phyloP scores from a whole-genome alignment of 2,888 invertebrate genomes.

The Drosophila anceps region DNA sequence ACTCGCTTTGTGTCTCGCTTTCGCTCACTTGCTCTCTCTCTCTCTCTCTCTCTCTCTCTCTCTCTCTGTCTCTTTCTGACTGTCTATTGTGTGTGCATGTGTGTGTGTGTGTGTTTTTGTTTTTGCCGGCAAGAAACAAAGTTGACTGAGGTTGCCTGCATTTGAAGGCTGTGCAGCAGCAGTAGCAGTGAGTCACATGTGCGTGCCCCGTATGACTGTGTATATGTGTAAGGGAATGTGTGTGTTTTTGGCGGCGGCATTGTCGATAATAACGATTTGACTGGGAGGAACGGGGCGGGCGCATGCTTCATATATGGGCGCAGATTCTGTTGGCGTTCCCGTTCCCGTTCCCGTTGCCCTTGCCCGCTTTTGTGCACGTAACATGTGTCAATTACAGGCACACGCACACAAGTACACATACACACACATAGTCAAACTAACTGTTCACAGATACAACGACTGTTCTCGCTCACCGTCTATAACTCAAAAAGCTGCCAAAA shows the following conservation, averaged over 20 bases:
- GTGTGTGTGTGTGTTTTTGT: conserved; percentile 68
- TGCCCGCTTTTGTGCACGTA: conserved; percentile 79
- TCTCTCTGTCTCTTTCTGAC: not conserved
- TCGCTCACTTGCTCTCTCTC: not conserved
- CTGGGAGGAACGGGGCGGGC: conserved; percentile 34
- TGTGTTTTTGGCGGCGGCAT: conserved; percentile 80
- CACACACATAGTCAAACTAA: conserved; percentile 35
- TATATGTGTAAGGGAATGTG: conserved; percentile 32
- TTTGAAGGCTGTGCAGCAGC: conserved; percentile 77
- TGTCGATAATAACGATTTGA: conserved; percentile 76
- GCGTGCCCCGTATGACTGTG: conserved; percentile 33
- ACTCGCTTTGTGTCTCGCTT: conserved; percentile 39
- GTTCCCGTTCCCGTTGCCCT: conserved; percentile 15
- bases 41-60: not conserved
- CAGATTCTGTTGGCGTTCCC: conserved; percentile 39
- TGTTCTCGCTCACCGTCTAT: conserved; percentile 67
- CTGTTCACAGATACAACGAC: conserved; percentile 30
- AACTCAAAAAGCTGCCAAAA: conserved; percentile 80
- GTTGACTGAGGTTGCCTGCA: conserved; percentile 81
- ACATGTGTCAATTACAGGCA: conserved; percentile 84
- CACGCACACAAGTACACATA: conserved; percentile 49
- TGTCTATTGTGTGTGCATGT: not conserved
- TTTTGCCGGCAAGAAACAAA: conserved; percentile 78
- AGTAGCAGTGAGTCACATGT: conserved; percentile 55
- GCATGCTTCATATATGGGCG: conserved; percentile 29